These are phyloP conservation scores for Aphelenchoides besseyi DNA, from an alignment of 1,140 invertebrate genomes.

Conservation along the genomic window DNA sequence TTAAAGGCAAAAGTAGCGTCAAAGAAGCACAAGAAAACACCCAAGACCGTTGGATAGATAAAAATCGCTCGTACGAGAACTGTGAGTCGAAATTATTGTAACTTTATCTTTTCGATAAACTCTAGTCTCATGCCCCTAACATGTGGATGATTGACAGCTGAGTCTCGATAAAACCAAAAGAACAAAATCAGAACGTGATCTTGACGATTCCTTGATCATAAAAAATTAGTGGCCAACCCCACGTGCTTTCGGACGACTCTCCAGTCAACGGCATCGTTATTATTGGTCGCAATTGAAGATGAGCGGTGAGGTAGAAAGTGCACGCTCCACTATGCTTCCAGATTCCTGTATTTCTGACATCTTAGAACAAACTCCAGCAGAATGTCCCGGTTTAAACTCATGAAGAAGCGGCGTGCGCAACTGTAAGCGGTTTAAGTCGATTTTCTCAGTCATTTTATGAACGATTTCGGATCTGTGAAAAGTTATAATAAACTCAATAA, in stretches of 20 bases:
- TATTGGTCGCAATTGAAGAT: conserved; percentile 31
- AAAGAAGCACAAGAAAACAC: conserved; percentile 32
- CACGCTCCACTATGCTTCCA: conserved; percentile 10
- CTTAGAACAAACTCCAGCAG: too few species aligned
- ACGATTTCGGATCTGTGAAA: too few species aligned
- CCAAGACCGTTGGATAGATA: conserved; percentile 37
- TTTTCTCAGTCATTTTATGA: too few species aligned
- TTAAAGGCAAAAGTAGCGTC: conserved; percentile 45
- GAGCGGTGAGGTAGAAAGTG: not conserved
- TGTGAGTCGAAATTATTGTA: conserved; percentile 15
- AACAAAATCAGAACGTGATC: conserved; percentile 37
- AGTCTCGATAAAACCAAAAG: conserved; percentile 46
- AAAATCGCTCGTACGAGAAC: conserved; percentile 44
- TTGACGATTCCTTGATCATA: conserved; percentile 47
- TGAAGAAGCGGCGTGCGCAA: too few species aligned
- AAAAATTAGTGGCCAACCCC: conserved; percentile 42
- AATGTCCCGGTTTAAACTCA: too few species aligned
- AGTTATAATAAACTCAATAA: too few species aligned
- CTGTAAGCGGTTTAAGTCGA: too few species aligned
- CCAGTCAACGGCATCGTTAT: conserved; percentile 53
- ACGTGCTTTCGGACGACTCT: conserved; percentile 34
- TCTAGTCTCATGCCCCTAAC: conserved; percentile 32
- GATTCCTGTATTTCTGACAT: not conserved
- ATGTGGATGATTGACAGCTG: conserved; percentile 32
- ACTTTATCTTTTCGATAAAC: conserved; percentile 23